Conservation (phyloP, 2,888 invertebrate genomes). For the Thalpophila matura region DNA sequence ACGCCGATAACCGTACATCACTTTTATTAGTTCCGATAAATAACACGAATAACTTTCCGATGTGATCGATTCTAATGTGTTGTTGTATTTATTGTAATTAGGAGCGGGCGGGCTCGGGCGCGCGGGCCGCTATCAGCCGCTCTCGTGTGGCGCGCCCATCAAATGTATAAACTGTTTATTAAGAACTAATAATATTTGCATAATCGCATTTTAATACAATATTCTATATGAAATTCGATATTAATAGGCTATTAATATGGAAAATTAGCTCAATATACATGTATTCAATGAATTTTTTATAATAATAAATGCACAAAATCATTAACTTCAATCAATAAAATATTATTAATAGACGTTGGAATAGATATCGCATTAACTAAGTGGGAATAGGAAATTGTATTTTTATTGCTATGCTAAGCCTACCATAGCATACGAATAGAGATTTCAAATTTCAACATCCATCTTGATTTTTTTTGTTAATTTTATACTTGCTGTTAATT, state of each 20-base stretch:
- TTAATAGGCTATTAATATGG: conserved; percentile 85
- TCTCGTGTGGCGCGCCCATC: conserved; percentile 82
- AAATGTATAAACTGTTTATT: conserved; percentile 87
- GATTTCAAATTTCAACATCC: conserved; percentile 65
- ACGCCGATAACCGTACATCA: conserved; percentile 87
- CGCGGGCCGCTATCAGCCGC: conserved; percentile 38
- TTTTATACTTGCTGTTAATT: conserved; percentile 58
- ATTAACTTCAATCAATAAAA: conserved; percentile 81
- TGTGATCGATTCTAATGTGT: conserved; percentile 88
- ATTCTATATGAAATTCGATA: conserved; percentile 86
- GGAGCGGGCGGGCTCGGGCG: conserved; percentile 49
- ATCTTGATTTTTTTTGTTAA: conserved; percentile 48
- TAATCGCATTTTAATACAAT: conserved; percentile 86
- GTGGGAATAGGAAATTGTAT: conserved; percentile 74
- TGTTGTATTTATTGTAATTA: conserved; percentile 90
- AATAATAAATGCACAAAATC: conserved; percentile 80
- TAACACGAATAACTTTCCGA: conserved; percentile 86
- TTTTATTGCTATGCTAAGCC: conserved; percentile 69
- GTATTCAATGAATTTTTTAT: conserved; percentile 76
- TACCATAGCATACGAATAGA: conserved; percentile 62
- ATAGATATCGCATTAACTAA: conserved; percentile 73
- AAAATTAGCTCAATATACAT: conserved; percentile 84
- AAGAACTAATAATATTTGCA: conserved; percentile 89
- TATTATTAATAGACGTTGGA: conserved; percentile 73
- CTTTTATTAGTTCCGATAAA: conserved; percentile 89